A percentile compares a stretch with the other conserved stretches of the same genome.
Evolutionary conservation across 2,888 invertebrate species (phyloP).

Genomic region (Julus scanicus): DNA sequence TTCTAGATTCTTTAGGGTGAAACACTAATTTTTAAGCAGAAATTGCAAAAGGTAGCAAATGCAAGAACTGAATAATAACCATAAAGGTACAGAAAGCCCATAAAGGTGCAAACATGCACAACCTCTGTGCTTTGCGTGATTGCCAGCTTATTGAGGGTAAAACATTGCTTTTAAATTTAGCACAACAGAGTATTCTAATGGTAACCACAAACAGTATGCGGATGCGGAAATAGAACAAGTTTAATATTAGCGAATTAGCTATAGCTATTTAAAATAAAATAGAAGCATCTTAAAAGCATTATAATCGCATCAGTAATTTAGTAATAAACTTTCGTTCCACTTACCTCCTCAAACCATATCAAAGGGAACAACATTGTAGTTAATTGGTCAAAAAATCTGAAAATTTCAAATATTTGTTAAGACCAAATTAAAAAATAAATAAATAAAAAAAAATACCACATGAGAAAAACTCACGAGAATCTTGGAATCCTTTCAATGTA

Average conservation of each 20-base stretch:
- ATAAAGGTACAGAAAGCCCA: background rate
- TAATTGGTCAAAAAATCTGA: constrained; percentile 51
- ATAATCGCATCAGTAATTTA: background rate
- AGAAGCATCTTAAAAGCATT: background rate
- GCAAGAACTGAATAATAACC: too few relatives aligned
- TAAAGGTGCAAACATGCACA: background rate
- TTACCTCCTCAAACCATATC: constrained; percentile 56
- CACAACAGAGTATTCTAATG: background rate
- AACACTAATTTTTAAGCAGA: too few relatives aligned
- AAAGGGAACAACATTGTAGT: constrained; percentile 54
- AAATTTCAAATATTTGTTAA: background rate
- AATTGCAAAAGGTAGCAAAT: too few relatives aligned
- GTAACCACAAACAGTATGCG: background rate
- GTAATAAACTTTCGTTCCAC: background rate
- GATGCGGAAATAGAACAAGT: background rate
- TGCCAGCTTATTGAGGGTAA: background rate
- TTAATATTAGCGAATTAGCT: background rate
- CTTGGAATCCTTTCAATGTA: constrained; percentile 52
- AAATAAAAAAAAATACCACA: background rate
- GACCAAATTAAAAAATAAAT: background rate
- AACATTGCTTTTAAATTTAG: background rate
- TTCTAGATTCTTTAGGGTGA: too few relatives aligned
- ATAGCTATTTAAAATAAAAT: too few relatives aligned
- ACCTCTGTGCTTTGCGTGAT: background rate
- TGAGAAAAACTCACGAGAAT: constrained; percentile 50